Evolutionary conservation across 2,113 vertebrate species (phyloP), one percentile per base, ranked within the genome.

Genomic region (Prietella phreatophila): DNA sequence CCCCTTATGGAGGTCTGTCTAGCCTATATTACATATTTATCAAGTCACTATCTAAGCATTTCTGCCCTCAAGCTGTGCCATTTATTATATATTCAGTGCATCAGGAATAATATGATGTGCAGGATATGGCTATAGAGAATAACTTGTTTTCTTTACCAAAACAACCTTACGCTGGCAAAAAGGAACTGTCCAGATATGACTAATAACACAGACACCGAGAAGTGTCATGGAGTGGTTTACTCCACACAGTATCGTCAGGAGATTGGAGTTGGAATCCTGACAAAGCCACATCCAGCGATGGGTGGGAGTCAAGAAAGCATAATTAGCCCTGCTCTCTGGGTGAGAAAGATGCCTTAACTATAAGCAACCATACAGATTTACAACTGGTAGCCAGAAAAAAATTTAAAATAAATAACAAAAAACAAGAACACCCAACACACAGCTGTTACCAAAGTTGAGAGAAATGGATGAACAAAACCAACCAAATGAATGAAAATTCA

Each of bases 11-110:
- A 82, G 30, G 55, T 61, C 80, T 82, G 20, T 61, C 80, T 82
- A 20, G 25, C 9, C 20, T 42, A 61, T 82, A 82, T 82, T 82
- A 82, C 33, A 61, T 82, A 82, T 82, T 82, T 61, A 82, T 61
- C 56, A 82, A 61, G 80, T 27, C 80, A 42, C 61, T 61, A 82
- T 42, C 80, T 61, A 42, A 61, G 56, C 80, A 82, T 82, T 61
- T 60, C 56, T 61, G 33, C 56, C 36, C 36, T 82, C 20, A 13
- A 61, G 80, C 56, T 58, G 20, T 60, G 33, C 2, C 19, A 42
- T 27, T 27, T 82, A 61, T 82, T 61, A 42, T 82, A 60, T 61
- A 61, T 82, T 82, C 10, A 42, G 42, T 36, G 61, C 33, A 14
- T 61, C 33, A 36, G 6, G 47, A 79, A 79, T n/a, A 5, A 79